phyloP scores from a whole-genome alignment of 2,113 vertebrate genomes.

The Trematocara nigrifrons region DNA sequence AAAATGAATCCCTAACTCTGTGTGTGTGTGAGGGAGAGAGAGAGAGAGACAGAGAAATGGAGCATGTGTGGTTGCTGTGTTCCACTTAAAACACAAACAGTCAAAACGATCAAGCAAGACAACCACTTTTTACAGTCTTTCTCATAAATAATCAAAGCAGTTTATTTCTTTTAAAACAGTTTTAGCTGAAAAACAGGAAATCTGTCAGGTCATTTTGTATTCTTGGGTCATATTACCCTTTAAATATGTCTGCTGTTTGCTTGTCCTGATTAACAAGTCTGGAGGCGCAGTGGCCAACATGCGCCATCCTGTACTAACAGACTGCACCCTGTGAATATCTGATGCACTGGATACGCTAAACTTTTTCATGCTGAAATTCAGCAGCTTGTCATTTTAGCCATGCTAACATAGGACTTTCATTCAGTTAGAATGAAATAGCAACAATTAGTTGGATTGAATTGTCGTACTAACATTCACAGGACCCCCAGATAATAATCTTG shows the following conservation, averaged over 20 bases:
- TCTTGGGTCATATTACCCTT: not conserved
- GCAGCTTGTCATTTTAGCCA: not conserved
- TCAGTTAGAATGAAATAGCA: not conserved
- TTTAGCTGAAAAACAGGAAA: not conserved
- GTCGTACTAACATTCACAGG: not conserved
- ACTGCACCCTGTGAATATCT: constrained; percentile 63
- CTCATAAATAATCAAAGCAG: not conserved
- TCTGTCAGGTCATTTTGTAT: not conserved
- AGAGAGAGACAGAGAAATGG: not conserved
- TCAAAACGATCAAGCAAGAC: not conserved
- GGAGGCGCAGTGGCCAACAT: constrained; percentile 18
- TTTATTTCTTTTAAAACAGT: not conserved
- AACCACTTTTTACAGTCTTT: not conserved
- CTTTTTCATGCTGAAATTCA: not conserved
- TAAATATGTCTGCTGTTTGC: not conserved
- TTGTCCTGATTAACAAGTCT: constrained; percentile 36
- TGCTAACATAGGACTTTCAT: not conserved
- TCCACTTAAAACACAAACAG: not conserved
- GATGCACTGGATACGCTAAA: constrained; percentile 12
- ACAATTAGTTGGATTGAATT: not conserved
- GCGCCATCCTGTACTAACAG: constrained; percentile 34
- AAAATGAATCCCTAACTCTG: constrained; percentile 39
- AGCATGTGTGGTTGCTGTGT: not conserved
- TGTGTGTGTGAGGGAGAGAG: not conserved
- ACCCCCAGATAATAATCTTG: not conserved